Evolutionary conservation across 64 coral and sea anemone genomes (phyloP).

Genomic region (Catalaphyllia jardinei): DNA sequence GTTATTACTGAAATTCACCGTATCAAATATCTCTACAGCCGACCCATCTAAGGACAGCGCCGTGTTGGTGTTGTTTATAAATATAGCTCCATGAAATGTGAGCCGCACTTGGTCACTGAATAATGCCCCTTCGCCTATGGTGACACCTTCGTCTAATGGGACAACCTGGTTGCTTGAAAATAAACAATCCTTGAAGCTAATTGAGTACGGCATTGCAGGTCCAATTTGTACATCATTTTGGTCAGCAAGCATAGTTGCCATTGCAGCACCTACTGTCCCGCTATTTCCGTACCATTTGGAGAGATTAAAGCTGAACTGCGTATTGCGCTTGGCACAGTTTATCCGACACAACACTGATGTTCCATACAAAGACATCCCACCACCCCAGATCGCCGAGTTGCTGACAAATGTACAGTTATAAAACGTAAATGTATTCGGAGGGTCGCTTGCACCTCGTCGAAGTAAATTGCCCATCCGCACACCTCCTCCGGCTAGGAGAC

Average conservation of each 20-base stretch:
- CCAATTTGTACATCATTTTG: constrained; percentile 68
- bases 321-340: constrained; percentile 1
- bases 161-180: constrained; percentile 63
- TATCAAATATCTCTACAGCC: constrained; percentile 26
- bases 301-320: constrained; percentile 32
- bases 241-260: constrained; percentile 63
- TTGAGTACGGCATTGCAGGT: constrained; percentile 60
- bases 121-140: constrained; percentile 67
- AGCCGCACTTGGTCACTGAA: constrained; percentile 61
- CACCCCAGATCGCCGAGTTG: constrained; percentile 69
- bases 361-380: constrained; percentile 68
- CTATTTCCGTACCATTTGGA: constrained; percentile 46
- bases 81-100: not conserved
- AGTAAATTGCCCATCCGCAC: constrained; percentile 54
- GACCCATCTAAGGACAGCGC: constrained; percentile 74
- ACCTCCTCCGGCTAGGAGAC: constrained; percentile 65
- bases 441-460: not conserved
- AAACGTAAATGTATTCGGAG: constrained; percentile 25
- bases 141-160: constrained; percentile 20
- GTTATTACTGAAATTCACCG: constrained; percentile 56
- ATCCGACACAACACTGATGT: constrained; percentile 20
- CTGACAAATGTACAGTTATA: constrained; percentile 33
- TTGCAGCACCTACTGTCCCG: constrained; percentile 69
- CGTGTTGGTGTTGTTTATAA: constrained; percentile 53
- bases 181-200: constrained; percentile 35